Percentiles rank a stretch among this genome's conserved stretches.
These are phyloP conservation scores for Alauda arvensis DNA, from an alignment of 2,797 vertebrate species.

Conservation along the genomic window DNA sequence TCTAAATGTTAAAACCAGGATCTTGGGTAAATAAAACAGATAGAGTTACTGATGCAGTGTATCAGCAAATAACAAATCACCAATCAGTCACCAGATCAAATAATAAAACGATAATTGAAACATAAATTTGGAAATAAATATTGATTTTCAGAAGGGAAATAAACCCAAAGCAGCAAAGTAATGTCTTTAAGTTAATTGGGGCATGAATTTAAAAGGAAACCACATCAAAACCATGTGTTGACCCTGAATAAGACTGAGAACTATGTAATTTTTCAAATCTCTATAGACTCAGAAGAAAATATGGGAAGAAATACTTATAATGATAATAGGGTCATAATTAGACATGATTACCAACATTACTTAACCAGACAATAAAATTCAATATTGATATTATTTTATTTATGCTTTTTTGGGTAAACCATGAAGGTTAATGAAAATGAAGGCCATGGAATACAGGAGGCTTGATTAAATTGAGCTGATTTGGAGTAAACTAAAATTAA, in stretches of 20 bases:
- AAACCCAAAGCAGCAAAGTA: fast-evolving
- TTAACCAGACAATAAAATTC: neutral
- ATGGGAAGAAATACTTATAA: neutral
- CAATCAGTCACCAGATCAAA: neutral
- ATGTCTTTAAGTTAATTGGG: neutral
- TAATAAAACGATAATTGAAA: neutral
- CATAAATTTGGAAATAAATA: neutral
- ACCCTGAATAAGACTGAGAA: neutral
- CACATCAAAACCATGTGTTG: neutral
- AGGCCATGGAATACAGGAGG: neutral
- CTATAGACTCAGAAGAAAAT: neutral
- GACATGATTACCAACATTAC: neutral
- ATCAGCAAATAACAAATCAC: neutral
- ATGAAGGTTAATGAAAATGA: neutral
- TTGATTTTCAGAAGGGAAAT: neutral
- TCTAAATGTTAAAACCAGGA: neutral
- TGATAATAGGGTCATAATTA: neutral
- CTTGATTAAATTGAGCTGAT: neutral
- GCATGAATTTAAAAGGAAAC: neutral
- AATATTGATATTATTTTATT: neutral
- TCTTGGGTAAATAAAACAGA: neutral
- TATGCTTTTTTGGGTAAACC: neutral
- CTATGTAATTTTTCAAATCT: neutral
- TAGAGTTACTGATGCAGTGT: neutral
- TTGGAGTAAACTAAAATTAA: neutral